These are phyloP conservation scores for Turdus rufiventris DNA, from an alignment of 2,113 vertebrate species.

Conservation along the genomic window DNA sequence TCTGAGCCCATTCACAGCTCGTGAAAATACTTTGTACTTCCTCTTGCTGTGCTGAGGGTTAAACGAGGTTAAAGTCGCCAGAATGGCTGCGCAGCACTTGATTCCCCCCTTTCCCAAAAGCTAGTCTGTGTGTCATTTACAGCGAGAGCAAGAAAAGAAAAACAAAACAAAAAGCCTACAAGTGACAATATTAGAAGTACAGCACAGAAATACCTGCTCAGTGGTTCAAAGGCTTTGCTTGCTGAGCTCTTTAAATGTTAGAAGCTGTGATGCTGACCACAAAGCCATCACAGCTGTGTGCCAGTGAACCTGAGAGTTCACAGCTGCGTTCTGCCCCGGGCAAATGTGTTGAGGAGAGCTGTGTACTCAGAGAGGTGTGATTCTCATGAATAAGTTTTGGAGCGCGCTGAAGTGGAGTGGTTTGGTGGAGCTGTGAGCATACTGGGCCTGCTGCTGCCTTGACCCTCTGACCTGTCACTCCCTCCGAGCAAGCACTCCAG, in stretches of 20 bases:
- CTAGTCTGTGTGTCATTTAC: not conserved
- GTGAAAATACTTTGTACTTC: constrained; percentile 49
- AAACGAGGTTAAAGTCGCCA: constrained; percentile 37
- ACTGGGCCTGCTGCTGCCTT: not conserved
- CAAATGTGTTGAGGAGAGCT: not conserved
- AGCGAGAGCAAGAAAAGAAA: not conserved
- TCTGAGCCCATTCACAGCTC: constrained; percentile 47
- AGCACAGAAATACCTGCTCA: not conserved
- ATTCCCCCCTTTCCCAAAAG: constrained; percentile 7
- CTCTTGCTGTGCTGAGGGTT: constrained; percentile 36
- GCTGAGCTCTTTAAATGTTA: not conserved
- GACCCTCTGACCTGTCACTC: not conserved
- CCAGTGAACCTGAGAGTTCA: not conserved
- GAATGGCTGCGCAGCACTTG: not conserved
- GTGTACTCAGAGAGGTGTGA: not conserved
- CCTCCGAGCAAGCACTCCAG: not conserved
- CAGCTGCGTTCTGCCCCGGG: not conserved
- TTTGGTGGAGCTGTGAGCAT: not conserved
- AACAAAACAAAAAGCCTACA: not conserved
- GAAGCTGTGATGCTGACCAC: not conserved
- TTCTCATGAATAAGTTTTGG: not conserved
- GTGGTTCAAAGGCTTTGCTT: not conserved
- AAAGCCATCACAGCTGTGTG: not conserved
- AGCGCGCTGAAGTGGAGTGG: rapidly evolving
- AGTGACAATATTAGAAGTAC: not conserved